phyloP scores from a whole-genome alignment of 1,140 invertebrate species.

The Camponotus floridanus region DNA sequence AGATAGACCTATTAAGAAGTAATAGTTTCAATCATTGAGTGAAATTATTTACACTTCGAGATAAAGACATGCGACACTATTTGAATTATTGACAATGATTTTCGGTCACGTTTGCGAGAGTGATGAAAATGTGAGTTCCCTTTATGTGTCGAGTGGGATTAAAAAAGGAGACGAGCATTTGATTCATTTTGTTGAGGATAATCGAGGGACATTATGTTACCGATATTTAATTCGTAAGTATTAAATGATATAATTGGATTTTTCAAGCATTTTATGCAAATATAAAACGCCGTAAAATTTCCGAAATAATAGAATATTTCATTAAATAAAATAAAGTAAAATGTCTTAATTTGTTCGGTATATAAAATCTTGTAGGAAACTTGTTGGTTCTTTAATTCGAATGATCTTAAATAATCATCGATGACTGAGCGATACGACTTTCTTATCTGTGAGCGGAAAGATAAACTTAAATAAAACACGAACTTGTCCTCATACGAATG shows the following conservation, averaged over 20 bases:
- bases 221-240: neutral
- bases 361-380: neutral
- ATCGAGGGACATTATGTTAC: slow-evolving; percentile 22
- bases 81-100: slow-evolving; percentile 37
- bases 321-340: neutral
- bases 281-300: slow-evolving; percentile 3
- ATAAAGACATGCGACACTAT: neutral
- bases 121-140: neutral
- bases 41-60: neutral
- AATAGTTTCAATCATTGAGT: neutral
- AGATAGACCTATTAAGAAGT: neutral
- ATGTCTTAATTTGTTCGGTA: neutral
- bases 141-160: neutral
- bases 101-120: slow-evolving; percentile 17
- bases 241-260: neutral
- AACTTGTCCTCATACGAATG: slow-evolving; percentile 3
- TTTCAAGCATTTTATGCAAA: neutral
- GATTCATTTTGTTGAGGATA: neutral
- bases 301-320: neutral
- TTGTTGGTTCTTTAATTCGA: neutral
- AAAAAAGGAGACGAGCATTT: neutral
- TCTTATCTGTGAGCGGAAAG: neutral
- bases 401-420: slow-evolving; percentile 14
- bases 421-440: neutral
- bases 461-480: neutral